Conservation (phyloP, 1,140 invertebrate genomes). For the Cepaea nemoralis region DNA sequence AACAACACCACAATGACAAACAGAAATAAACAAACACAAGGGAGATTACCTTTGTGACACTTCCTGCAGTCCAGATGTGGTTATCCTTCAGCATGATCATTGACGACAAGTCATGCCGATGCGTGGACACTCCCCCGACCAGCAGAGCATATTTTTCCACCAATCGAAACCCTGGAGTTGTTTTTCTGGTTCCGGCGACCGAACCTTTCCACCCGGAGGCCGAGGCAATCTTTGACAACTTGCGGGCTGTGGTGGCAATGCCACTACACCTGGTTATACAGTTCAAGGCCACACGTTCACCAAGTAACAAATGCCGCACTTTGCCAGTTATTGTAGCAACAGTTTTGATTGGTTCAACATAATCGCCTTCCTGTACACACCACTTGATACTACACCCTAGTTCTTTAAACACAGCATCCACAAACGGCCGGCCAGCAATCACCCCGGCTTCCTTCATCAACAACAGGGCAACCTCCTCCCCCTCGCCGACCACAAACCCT, state of each 20-base stretch:
- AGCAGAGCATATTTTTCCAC: slow-evolving; percentile 74
- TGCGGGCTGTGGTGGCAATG: slow-evolving; percentile 69
- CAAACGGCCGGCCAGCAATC: slow-evolving; percentile 73
- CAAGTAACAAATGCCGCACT: slow-evolving; percentile 70
- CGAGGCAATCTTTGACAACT: slow-evolving; percentile 52
- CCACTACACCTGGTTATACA: slow-evolving; percentile 72
- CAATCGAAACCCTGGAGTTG: slow-evolving; percentile 74
- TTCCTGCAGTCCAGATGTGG: slow-evolving; percentile 72
- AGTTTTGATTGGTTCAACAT: slow-evolving; percentile 54
- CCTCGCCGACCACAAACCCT: slow-evolving; percentile 70
- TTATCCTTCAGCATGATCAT: slow-evolving; percentile 76
- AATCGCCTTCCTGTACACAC: slow-evolving; percentile 65
- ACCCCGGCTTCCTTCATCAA: slow-evolving; percentile 70
- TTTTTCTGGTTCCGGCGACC: slow-evolving; percentile 73
- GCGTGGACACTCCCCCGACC: slow-evolving; percentile 71
- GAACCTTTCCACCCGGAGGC: slow-evolving; percentile 67
- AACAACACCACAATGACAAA: no score
- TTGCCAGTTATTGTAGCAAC: slow-evolving; percentile 69
- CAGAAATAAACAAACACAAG: slow-evolving; percentile 10
- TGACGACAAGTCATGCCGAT: slow-evolving; percentile 73
- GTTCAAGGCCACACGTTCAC: slow-evolving; percentile 72
- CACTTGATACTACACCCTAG: slow-evolving; percentile 70
- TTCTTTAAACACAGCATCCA: slow-evolving; percentile 71
- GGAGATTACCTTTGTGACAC: slow-evolving; percentile 66
- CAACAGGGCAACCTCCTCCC: slow-evolving; percentile 66